phyloP scores from a whole-genome alignment of 2,888 invertebrate species.

The Leptarthrus brevirostris region DNA sequence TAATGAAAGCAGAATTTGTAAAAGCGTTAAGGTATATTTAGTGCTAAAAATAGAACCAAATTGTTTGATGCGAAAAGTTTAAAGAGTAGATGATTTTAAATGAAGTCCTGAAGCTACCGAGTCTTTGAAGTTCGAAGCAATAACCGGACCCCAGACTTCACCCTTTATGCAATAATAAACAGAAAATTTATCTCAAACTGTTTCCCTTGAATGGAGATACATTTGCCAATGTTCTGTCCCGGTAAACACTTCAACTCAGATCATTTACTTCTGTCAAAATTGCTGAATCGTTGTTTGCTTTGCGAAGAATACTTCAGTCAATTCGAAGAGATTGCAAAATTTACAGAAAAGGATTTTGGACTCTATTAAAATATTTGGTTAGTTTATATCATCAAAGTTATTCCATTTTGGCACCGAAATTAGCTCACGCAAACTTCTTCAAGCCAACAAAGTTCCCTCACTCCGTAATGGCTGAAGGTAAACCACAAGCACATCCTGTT shows the following conservation, averaged over 20 bases:
- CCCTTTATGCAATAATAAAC: background rate
- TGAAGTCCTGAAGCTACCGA: too few relatives aligned
- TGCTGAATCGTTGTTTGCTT: too few relatives aligned
- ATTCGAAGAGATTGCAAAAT: conserved; percentile 10
- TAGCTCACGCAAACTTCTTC: background rate
- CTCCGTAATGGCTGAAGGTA: background rate
- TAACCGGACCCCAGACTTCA: too few relatives aligned
- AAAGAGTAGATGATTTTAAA: too few relatives aligned
- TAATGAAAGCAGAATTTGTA: too few relatives aligned
- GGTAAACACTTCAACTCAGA: background rate
- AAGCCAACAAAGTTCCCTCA: background rate
- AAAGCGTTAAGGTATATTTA: too few relatives aligned
- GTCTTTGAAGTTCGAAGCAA: too few relatives aligned
- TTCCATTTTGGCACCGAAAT: background rate
- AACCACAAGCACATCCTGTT: conserved; percentile 31
- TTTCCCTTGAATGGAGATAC: background rate
- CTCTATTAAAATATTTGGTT: background rate
- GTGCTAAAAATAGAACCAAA: too few relatives aligned
- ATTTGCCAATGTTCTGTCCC: background rate
- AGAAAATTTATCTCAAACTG: background rate
- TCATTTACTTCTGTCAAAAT: background rate
- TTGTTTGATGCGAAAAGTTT: too few relatives aligned
- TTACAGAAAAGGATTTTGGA: conserved; percentile 11
- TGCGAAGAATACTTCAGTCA: background rate
- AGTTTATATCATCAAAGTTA: background rate